Evolutionary conservation across 2,113 vertebrate genomes (phyloP), one percentile per base, ranked within the genome.

Genomic region (Nansenia antarctica): DNA sequence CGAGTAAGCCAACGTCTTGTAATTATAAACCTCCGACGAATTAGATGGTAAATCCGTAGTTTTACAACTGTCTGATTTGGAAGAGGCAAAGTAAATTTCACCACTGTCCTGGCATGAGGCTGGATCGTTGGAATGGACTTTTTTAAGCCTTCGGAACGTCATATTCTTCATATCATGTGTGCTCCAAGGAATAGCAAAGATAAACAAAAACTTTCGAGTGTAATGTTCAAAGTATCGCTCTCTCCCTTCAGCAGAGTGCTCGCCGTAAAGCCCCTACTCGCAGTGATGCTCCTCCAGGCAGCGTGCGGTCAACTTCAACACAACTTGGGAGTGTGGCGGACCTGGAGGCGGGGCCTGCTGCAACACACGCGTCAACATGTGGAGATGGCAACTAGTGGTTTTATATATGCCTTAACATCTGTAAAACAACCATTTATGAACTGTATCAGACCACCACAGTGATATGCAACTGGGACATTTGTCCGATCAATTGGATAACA

Each of bases 1-100:
- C 0, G 94, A 94, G 49, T 94, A 95, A 5, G 94, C 94, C 79
- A 97, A 84, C 0, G 92, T 95, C 73, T 88, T 93, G 81, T 95
- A 94, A 83, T 86, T 89, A 65, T 93, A 93, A 7, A 93, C 86
- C 75, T 93, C 89, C 0, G 86, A 75, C 8, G 86, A 78, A 49
- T 70, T 81, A 0, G 64, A 77, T 2, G 72, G 78, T 20, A 67
- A 9, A 1, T 87, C 86, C 80, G 26, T 32, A 1, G 67, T 86
- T 71, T 74, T 74, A 72, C 79, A 89, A 73, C 87, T 89, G 78
- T 93, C 91, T 0, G 91, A 93, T 74, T 88, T 84, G 0, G 92
- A 93, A 18, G 91, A 92, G 1, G 87, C 72, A 71, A 92, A 92
- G 74, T 92, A 92, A 62, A 91, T 83, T 42, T 91, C 90, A 47